These are phyloP conservation scores for Thalassoma bifasciatum DNA, from an alignment of 2,113 vertebrate species.

Conservation along the genomic window DNA sequence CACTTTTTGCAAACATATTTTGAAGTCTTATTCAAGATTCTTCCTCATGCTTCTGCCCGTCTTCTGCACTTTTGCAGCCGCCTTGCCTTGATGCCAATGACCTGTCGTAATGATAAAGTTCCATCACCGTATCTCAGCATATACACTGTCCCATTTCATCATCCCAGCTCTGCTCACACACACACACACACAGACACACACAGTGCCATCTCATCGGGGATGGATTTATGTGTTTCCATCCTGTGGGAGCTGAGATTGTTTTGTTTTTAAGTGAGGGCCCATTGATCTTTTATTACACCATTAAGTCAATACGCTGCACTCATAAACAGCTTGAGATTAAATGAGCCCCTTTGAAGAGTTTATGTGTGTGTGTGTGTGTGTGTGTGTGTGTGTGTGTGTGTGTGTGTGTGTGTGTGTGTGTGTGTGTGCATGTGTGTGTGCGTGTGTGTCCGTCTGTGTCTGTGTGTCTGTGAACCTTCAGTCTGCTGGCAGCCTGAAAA, in stretches of 20 bases:
- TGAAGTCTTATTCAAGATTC: conserved; percentile 21
- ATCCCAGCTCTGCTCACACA: conserved; percentile 42
- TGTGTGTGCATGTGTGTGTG: conserved; percentile 26
- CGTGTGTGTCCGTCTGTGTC: conserved; percentile 16
- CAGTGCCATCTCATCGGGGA: conserved; percentile 53
- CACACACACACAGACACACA: conserved; percentile 37
- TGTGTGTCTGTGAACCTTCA: conserved; percentile 25
- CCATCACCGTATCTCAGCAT: conserved; percentile 58
- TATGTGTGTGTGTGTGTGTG: conserved; percentile 41
- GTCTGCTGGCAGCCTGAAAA: conserved; percentile 44
- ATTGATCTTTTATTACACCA: conserved; percentile 81
- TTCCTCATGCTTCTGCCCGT: conserved; percentile 1
- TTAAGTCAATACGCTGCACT: conserved; percentile 76
- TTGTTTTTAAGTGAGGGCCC: conserved; percentile 76
- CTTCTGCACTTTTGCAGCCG: conserved; percentile 16
- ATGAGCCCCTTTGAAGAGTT: conserved; percentile 76
- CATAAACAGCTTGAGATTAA: conserved; percentile 79
- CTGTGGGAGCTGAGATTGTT: conserved; percentile 73
- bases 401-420: conserved; percentile 51
- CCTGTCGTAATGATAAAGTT: conserved; percentile 64
- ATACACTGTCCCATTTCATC: conserved; percentile 58
- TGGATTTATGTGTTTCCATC: conserved; percentile 70
- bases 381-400: conserved; percentile 9
- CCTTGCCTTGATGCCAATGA: conserved; percentile 41
- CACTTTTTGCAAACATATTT: conserved; percentile 44